These are phyloP conservation scores for Poeciliopsis presidionis DNA, from an alignment of 2,797 vertebrate species.

Conservation along the genomic window DNA sequence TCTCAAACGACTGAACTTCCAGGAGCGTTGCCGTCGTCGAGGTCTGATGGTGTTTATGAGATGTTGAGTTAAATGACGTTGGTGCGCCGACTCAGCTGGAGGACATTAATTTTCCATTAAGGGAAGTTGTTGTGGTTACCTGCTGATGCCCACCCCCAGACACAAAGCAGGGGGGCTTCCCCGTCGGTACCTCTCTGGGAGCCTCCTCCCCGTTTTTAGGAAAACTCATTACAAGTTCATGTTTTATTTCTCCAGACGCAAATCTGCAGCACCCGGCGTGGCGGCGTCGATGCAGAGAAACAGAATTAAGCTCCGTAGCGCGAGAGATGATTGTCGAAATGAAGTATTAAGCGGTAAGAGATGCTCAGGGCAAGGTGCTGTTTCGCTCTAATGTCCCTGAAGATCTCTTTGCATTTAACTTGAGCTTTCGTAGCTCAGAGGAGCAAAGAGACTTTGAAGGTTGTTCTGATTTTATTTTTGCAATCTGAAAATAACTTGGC, in stretches of 20 bases:
- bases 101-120: conserved; percentile 85
- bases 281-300: conserved; percentile 56
- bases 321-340: conserved; percentile 69
- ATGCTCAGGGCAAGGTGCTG: conserved; percentile 67
- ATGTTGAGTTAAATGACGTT: conserved; percentile 69
- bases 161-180: conserved; percentile 57
- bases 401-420: conserved; percentile 63
- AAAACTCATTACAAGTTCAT: conserved; percentile 57
- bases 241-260: conserved; percentile 9
- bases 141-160: conserved; percentile 73
- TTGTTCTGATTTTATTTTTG: conserved; percentile 37
- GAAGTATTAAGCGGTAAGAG: conserved; percentile 75
- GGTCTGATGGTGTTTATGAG: conserved; percentile 75
- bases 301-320: conserved; percentile 63
- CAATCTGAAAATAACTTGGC: background rate
- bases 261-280: conserved; percentile 50
- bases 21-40: conserved; percentile 40
- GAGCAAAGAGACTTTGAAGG: conserved; percentile 21
- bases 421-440: conserved; percentile 52
- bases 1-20: conserved; percentile 59
- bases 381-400: conserved; percentile 60
- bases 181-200: conserved; percentile 41
- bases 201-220: conserved; percentile 40
- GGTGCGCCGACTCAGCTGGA: conserved; percentile 71
- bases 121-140: conserved; percentile 72